These are phyloP conservation scores for Siniperca chuatsi DNA, from an alignment of 2,113 vertebrate species.

Conservation along the genomic window DNA sequence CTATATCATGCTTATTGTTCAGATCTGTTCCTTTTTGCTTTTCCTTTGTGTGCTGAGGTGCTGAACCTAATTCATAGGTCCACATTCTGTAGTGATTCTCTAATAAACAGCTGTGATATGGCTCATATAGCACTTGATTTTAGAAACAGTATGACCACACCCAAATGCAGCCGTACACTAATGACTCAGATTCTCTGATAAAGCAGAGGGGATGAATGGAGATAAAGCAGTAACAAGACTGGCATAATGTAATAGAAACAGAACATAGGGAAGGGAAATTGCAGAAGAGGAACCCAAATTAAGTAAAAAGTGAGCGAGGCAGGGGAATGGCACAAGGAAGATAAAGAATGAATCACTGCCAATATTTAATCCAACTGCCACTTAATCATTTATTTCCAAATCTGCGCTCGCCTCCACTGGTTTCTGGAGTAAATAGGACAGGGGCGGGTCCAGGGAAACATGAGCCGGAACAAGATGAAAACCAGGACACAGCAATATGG, in stretches of 20 bases:
- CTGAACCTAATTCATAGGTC: not conserved
- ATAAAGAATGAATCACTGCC: slow-evolving; percentile 25
- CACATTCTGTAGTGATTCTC: not conserved
- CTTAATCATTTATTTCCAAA: slow-evolving; percentile 77
- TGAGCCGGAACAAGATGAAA: slow-evolving; percentile 66
- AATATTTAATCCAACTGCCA: slow-evolving; percentile 61
- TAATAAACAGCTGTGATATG: not conserved
- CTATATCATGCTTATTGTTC: not conserved
- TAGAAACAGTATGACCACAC: slow-evolving; percentile 18
- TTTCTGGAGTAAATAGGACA: slow-evolving; percentile 74
- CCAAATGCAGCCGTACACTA: slow-evolving; percentile 31
- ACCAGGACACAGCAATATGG: slow-evolving; percentile 72
- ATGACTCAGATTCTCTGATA: not conserved
- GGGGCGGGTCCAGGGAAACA: slow-evolving; percentile 59
- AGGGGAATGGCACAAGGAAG: not conserved
- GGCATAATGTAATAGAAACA: not conserved
- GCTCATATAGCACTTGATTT: slow-evolving; percentile 5
- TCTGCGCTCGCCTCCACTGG: slow-evolving; percentile 45
- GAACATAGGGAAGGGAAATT: not conserved
- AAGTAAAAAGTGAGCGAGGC: not conserved
- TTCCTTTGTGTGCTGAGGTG: not conserved
- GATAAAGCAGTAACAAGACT: not conserved
- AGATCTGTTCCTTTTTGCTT: not conserved
- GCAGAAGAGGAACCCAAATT: not conserved
- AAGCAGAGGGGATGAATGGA: not conserved